These are phyloP conservation scores for Choloepus didactylus DNA, from an alignment of 2,797 vertebrate species.

Conservation along the genomic window DNA sequence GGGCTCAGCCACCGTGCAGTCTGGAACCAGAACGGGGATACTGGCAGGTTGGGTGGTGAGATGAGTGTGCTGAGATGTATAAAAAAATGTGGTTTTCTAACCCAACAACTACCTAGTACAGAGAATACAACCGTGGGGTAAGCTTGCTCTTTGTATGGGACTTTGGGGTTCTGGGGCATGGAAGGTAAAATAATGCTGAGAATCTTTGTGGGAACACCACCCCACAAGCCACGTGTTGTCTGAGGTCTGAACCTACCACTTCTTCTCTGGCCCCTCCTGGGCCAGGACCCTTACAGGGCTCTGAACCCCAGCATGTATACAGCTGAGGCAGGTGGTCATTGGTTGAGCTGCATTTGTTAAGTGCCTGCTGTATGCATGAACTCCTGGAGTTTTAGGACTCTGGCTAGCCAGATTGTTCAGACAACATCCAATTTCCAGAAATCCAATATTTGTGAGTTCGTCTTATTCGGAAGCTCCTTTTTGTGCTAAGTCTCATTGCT, in stretches of 20 bases:
- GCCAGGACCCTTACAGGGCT: not conserved
- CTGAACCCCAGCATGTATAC: not conserved
- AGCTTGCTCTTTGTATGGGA: not conserved
- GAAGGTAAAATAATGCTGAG: not conserved
- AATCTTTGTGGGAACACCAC: not conserved
- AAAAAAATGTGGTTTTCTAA: not conserved
- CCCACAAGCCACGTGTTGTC: rapidly evolving
- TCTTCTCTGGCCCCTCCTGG: rapidly evolving
- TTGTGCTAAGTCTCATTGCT: too few relatives aligned
- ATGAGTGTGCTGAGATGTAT: not conserved
- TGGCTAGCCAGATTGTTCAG: not conserved
- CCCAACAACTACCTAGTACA: not conserved
- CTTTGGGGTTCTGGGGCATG: not conserved
- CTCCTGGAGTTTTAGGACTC: not conserved
- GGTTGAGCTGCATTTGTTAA: not conserved
- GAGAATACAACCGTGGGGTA: rapidly evolving
- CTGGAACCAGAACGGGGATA: not conserved
- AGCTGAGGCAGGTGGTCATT: too few relatives aligned
- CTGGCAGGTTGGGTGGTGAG: too few relatives aligned
- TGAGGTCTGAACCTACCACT: not conserved
- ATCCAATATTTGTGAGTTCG: not conserved
- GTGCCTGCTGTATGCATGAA: not conserved
- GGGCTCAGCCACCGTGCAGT: rapidly evolving
- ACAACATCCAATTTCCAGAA: not conserved
- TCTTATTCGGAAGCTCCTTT: not conserved